These are phyloP conservation scores for Gymnobelideus leadbeateri DNA, from an alignment of 2,113 vertebrate species.

Conservation along the genomic window DNA sequence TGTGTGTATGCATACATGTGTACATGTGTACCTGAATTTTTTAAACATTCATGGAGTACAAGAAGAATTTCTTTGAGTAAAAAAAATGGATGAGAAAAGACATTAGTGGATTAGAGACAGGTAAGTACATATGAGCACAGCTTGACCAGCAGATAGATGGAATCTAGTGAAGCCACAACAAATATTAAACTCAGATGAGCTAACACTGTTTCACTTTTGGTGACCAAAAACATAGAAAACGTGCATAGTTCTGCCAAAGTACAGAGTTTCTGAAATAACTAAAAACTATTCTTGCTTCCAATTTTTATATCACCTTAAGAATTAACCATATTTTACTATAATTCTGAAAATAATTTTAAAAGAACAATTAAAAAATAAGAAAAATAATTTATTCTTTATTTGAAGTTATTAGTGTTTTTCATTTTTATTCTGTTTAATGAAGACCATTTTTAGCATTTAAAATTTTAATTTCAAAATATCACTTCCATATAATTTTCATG, in stretches of 20 bases:
- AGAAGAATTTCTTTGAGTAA: conserved; percentile 21
- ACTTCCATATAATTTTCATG: neutral
- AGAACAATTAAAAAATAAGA: neutral
- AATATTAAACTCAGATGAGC: conserved; percentile 80
- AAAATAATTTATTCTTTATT: neutral
- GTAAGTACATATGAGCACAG: neutral
- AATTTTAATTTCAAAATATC: neutral
- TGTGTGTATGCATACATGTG: neutral
- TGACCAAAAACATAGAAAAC: conserved; percentile 69
- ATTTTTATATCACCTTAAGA: neutral
- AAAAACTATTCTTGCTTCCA: neutral
- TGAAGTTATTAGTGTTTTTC: neutral
- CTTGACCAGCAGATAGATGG: conserved; percentile 59
- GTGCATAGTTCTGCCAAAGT: neutral
- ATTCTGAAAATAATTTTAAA: neutral
- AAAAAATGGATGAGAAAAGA: conserved; percentile 51
- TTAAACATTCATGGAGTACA: neutral
- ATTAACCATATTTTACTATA: conserved; percentile 61
- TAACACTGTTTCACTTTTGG: conserved; percentile 75
- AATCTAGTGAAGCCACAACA: conserved; percentile 76
- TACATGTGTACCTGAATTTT: neutral
- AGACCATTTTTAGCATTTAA: neutral
- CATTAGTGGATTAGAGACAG: conserved; percentile 31
- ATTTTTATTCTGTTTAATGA: neutral
- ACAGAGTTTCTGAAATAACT: conserved; percentile 68